A percentile compares a stretch with the other conserved stretches of the same genome.
Conservation (phyloP, 2,888 invertebrate species). For the Eilema depressum region DNA sequence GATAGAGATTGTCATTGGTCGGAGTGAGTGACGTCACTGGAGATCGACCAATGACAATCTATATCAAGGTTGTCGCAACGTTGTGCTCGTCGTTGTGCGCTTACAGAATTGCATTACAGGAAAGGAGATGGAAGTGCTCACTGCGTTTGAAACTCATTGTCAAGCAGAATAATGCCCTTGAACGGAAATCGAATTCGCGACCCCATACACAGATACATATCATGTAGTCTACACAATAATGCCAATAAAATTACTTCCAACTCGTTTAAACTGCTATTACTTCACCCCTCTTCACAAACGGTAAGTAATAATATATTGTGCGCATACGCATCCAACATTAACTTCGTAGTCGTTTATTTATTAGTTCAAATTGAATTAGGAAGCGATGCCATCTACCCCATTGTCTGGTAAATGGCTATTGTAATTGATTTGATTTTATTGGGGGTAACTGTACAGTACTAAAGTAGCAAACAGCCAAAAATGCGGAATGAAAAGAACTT, state of each 20-base stretch:
- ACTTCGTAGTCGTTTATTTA: constrained; percentile 35
- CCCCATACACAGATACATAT: background rate
- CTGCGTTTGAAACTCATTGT: too few species aligned
- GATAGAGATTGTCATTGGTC: too few species aligned
- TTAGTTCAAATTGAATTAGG: constrained; percentile 51
- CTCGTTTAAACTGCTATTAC: constrained; percentile 3
- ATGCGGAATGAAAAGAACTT: too few species aligned
- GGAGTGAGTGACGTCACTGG: too few species aligned
- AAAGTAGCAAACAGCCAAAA: background rate
- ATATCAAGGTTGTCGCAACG: too few species aligned
- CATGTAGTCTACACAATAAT: background rate
- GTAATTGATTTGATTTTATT: constrained; percentile 21
- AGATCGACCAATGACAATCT: too few species aligned
- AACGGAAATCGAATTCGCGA: background rate
- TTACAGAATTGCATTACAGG: too few species aligned
- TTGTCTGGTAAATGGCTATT: constrained; percentile 20
- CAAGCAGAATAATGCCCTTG: background rate
- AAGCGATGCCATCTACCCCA: constrained; percentile 49
- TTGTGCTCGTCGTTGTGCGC: too few species aligned
- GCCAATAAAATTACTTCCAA: background rate
- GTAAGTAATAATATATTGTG: constrained; percentile 9
- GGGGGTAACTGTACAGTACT: background rate
- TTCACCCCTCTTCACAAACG: background rate
- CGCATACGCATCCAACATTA: constrained; percentile 18
- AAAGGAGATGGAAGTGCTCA: too few species aligned